Percentiles rank a stretch among this genome's conserved stretches.
These are phyloP conservation scores for Mamestra configurata DNA, from an alignment of 1,140 invertebrate species.

Conservation along the genomic window DNA sequence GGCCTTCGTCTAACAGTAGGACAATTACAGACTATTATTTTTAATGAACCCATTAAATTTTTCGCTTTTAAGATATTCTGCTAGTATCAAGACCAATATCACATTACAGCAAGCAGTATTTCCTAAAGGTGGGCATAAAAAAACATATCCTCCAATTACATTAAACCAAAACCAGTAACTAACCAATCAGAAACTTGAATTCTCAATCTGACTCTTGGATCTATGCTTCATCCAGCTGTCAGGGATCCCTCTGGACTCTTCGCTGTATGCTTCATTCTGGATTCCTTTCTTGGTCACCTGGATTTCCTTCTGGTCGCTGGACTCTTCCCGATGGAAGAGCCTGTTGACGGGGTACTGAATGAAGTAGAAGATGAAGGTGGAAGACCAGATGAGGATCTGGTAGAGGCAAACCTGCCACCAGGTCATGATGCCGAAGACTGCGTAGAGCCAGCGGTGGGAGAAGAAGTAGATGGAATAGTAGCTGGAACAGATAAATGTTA, in stretches of 20 bases:
- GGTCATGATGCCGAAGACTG: conserved; percentile 79
- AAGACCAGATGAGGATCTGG: conserved; percentile 72
- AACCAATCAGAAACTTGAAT: conserved; percentile 66
- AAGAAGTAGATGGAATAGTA: conserved; percentile 80
- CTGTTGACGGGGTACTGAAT: conserved; percentile 78
- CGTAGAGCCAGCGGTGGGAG: conserved; percentile 79
- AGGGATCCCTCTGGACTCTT: neutral
- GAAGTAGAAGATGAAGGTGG: conserved; percentile 71
- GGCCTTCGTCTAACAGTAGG: too few species aligned
- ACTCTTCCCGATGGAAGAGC: conserved; percentile 65
- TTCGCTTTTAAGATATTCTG: too few species aligned
- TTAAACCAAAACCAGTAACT: neutral
- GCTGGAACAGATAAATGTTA: conserved; percentile 66
- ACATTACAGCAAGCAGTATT: neutral
- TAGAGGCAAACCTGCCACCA: conserved; percentile 84
- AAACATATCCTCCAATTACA: neutral
- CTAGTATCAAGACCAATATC: too few species aligned
- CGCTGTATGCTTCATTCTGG: conserved; percentile 56
- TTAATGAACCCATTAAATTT: too few species aligned
- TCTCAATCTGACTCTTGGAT: conserved; percentile 65
- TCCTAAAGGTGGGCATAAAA: conserved; percentile 10
- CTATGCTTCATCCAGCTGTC: conserved; percentile 50
- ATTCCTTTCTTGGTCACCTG: conserved; percentile 50
- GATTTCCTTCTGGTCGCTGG: neutral
- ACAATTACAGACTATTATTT: too few species aligned